Conservation (phyloP, 2,113 vertebrate genomes). For the Tychaedon coryphoeus region DNA sequence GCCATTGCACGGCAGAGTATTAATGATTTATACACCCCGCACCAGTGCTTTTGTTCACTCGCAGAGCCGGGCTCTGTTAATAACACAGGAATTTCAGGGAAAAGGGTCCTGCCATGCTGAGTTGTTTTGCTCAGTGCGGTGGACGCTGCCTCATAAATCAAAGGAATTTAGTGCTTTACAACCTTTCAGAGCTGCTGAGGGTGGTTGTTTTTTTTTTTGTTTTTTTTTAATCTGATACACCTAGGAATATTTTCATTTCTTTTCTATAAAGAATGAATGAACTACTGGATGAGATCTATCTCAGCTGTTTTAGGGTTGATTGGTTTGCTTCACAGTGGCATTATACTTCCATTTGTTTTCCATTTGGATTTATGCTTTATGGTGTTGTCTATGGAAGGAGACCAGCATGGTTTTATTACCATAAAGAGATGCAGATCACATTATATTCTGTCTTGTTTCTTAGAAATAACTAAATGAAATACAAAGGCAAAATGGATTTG, state of each 20-base stretch:
- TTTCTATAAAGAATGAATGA: constrained; percentile 66
- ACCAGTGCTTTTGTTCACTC: constrained; percentile 70
- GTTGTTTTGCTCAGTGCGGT: constrained; percentile 53
- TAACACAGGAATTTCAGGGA: constrained; percentile 70
- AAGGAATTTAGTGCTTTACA: constrained; percentile 66
- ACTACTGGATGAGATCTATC: constrained; percentile 44
- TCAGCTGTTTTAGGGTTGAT: constrained; percentile 60
- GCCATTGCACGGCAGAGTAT: constrained; percentile 64
- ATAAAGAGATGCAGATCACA: constrained; percentile 62
- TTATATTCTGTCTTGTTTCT: constrained; percentile 3
- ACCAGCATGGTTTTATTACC: constrained; percentile 53
- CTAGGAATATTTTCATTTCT: constrained; percentile 60
- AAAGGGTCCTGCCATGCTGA: constrained; percentile 40
- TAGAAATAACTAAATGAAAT: background rate
- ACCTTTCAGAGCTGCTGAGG: constrained; percentile 27
- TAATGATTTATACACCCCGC: constrained; percentile 77
- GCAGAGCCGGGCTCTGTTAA: constrained; percentile 64
- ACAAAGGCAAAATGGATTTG: background rate
- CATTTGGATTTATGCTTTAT: constrained; percentile 60
- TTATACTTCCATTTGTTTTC: constrained; percentile 58
- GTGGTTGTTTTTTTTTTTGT: background rate
- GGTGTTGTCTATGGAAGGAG: constrained; percentile 50
- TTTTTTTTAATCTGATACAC: constrained; percentile 49
- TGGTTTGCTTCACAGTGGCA: constrained; percentile 40
- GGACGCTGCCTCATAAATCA: constrained; percentile 71